Base-by-base conservation (phyloP, 2,797 vertebrate species). In the Hozukius guyotensis region DNA sequence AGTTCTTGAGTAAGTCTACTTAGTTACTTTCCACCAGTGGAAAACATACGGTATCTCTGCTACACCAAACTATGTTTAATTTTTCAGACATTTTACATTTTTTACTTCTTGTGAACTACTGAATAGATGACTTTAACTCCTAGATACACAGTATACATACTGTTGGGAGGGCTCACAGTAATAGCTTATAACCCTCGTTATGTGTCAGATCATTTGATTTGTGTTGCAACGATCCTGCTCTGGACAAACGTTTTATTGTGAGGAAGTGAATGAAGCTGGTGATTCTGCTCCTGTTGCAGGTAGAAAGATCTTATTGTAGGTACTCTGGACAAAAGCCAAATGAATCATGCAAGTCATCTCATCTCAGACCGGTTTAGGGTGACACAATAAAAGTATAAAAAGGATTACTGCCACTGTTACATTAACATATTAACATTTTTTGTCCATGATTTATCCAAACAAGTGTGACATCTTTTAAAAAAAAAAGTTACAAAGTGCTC, bases 301-400 rank as follows among this genome's bases (percentile, higher is more conserved):
- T 78, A 46, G 53, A 88, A 81, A 32, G 63, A 32, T 22, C 55
- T 53, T 12, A 76, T 66, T 81, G 71, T 85, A 1, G 12, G 22
- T 2, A 3, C 3, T 61, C 18, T 73, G 75, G 63, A 46, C 18
- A 11, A 6, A 57, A 9, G 68, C 80, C 75, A 70, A 2, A n/a
- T 18, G 4, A 38, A 32, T 56, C 76, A n/a, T 34, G 77, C 56
- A 27, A 53, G 74, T 63, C 49, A 42, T 6, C 13, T 18, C 10
- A 8, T 27, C 55, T 5, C 29, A 6, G 20, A 9, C 25, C 1
- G 16, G 22, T 34, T 57, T 3, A 22, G 22, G 25, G 6, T 3
- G 32, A 1, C 24, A 42, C 29, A 9, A 10, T 36, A 6, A 11
- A 46, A 16, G 20, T 52, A 38, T 38, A 38, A 38, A 38, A 38